Evolutionary conservation across 1,140 invertebrate species (phyloP), one percentile per base, ranked within the genome.

Genomic region (Copidosoma floridanum): DNA sequence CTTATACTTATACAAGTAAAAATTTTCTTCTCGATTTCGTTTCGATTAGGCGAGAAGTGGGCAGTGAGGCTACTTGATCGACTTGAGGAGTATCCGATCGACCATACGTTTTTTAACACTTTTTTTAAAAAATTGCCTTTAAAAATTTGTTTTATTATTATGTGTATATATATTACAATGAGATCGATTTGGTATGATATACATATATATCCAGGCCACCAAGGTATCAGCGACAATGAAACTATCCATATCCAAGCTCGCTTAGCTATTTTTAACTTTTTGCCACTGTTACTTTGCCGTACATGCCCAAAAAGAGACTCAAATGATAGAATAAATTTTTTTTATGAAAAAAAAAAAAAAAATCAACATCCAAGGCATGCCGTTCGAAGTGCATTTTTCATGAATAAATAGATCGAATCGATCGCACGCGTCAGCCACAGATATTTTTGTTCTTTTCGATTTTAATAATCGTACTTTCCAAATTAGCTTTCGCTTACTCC

Each of bases 161-260:
- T n/a, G n/a, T n/a, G n/a, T n/a, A n/a, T n/a, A n/a, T n/a, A n/a
- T 37, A 61, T 55, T 61, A 77, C 71, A 78, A n/a, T 78, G 77
- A 78, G 77, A 78, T 79, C 76, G 74, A 76, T 79, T 76, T 76
- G 76, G 76, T 77, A 77, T 61, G 67, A 74, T 72, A 68, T n/a
- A n/a, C n/a, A n/a, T n/a, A n/a, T n/a, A n/a, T 69, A 75, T 77
- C 75, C 72, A 75, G 75, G 74, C 72, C 68, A 72, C 64, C 62
- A 47, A 57, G 62, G 68, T 73, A 72, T 63, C 61, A 67, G 67
- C 73, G 68, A 71, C 40, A 46, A 37, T 24, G 37, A 43, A 3
- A 35, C 18, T 38, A 40, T n/a, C n/a, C n/a, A n/a, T n/a, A n/a
- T n/a, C n/a, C n/a, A n/a, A n/a, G n/a, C n/a, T n/a, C n/a, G n/a